A percentile compares a stretch with the other conserved stretches of the same genome.
Conservation (phyloP, 2,113 vertebrate genomes). For the Paramormyrops kingsleyae region DNA sequence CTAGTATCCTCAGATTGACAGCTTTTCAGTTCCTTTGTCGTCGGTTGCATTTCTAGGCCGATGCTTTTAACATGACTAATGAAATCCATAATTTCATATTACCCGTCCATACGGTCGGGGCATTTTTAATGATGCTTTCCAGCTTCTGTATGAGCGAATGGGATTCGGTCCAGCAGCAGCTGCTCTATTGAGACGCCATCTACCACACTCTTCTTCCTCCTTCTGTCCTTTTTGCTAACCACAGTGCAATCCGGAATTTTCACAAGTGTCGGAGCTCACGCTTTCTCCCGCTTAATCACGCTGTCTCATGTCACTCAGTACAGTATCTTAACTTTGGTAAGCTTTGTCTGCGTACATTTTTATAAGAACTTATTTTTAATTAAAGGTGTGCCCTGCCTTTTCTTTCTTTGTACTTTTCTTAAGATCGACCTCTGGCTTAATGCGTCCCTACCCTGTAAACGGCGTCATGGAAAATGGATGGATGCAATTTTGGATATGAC, state of each 20-base stretch:
- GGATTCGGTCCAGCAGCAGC: background rate
- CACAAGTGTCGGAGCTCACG: background rate
- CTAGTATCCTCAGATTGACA: background rate
- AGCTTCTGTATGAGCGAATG: background rate
- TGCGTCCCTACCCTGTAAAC: background rate
- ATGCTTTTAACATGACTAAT: background rate
- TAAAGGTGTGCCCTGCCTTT: background rate
- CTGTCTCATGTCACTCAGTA: background rate
- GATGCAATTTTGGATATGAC: background rate
- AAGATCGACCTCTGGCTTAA: background rate
- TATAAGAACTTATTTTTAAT: background rate
- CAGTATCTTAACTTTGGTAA: background rate
- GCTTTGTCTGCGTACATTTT: background rate
- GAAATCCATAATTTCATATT: background rate
- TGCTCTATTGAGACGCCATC: background rate
- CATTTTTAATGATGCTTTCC: background rate
- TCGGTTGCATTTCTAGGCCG: background rate
- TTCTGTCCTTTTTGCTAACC: background rate
- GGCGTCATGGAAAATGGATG: background rate
- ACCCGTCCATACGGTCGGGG: background rate
- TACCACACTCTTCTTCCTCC: background rate
- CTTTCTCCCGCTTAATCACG: background rate
- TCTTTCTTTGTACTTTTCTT: no score
- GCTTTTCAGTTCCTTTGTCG: background rate
- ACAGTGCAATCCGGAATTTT: background rate